Conservation (phyloP, 2,888 invertebrate genomes). For the Toxonevra muliebris region DNA sequence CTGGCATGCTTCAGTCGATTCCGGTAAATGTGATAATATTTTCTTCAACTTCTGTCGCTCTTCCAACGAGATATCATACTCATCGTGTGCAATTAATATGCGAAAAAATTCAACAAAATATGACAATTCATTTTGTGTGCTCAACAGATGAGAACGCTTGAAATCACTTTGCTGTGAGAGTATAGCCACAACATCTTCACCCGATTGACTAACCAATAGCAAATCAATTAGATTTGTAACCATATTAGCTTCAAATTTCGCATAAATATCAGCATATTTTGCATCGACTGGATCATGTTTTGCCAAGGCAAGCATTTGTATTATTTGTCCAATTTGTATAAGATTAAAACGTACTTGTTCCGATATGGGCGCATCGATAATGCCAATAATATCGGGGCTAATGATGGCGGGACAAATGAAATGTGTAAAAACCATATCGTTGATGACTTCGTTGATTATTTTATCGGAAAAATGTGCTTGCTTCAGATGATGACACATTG, state of each 20-base stretch:
- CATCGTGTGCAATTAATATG: conserved; percentile 62
- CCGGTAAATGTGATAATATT: conserved; percentile 66
- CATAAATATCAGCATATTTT: conserved; percentile 79
- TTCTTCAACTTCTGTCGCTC: conserved; percentile 66
- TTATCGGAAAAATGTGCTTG: conserved; percentile 66
- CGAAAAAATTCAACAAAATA: conserved; percentile 70
- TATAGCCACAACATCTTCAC: conserved; percentile 63
- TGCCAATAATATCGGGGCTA: conserved; percentile 94
- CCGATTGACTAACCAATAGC: conserved; percentile 63
- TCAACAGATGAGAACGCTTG: conserved; percentile 72
- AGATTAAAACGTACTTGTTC: conserved; percentile 90
- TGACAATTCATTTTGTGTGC: conserved; percentile 74
- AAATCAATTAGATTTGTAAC: conserved; percentile 81
- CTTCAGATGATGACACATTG: conserved; percentile 77
- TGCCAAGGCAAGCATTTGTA: conserved; percentile 89
- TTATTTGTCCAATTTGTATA: conserved; percentile 89
- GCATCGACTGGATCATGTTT: conserved; percentile 83
- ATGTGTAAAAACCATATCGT: conserved; percentile 91
- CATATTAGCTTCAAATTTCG: conserved; percentile 81
- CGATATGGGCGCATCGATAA: conserved; percentile 91
- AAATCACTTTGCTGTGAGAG: conserved; percentile 68
- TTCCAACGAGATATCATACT: conserved; percentile 57
- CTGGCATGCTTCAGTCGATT: conserved; percentile 37
- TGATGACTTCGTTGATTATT: conserved; percentile 75
- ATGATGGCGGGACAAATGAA: conserved; percentile 97